These are phyloP conservation scores for Ceratitis capitata DNA, from an alignment of 1,140 invertebrate genomes.

Conservation along the genomic window DNA sequence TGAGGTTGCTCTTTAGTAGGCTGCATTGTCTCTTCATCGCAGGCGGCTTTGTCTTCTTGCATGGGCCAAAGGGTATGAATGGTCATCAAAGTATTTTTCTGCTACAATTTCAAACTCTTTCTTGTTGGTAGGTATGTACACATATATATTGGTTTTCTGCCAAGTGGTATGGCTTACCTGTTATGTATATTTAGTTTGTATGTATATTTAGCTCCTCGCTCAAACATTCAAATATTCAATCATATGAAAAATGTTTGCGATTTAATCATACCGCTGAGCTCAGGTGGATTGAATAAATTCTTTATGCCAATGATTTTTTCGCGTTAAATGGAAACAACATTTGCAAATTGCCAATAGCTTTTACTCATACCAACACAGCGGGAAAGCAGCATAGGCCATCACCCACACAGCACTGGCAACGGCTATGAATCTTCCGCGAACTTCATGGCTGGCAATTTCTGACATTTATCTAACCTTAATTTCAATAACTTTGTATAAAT, in stretches of 20 bases:
- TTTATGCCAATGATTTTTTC: neutral
- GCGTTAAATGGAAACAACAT: neutral
- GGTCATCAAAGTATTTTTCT: too few species aligned
- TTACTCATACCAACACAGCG: neutral
- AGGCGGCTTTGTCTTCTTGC: too few species aligned
- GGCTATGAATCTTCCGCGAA: neutral
- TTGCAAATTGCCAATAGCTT: conserved; percentile 22
- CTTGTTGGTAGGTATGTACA: too few species aligned
- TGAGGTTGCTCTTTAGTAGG: too few species aligned
- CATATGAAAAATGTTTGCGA: neutral
- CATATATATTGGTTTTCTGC: too few species aligned
- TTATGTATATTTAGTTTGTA: too few species aligned
- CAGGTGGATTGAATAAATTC: conserved; percentile 17
- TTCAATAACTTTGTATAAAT: neutral
- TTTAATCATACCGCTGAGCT: neutral
- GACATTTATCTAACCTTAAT: conserved; percentile 24
- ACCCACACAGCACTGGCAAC: neutral
- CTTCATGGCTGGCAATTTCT: neutral
- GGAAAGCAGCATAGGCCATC: neutral
- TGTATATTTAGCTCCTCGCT: too few species aligned
- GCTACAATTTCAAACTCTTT: too few species aligned
- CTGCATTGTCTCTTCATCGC: too few species aligned
- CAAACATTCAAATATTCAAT: neutral
- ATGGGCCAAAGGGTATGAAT: too few species aligned
- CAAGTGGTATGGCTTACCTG: too few species aligned